phyloP scores from a whole-genome alignment of 1,140 invertebrate genomes.

The Drosophila quadrilineata region DNA sequence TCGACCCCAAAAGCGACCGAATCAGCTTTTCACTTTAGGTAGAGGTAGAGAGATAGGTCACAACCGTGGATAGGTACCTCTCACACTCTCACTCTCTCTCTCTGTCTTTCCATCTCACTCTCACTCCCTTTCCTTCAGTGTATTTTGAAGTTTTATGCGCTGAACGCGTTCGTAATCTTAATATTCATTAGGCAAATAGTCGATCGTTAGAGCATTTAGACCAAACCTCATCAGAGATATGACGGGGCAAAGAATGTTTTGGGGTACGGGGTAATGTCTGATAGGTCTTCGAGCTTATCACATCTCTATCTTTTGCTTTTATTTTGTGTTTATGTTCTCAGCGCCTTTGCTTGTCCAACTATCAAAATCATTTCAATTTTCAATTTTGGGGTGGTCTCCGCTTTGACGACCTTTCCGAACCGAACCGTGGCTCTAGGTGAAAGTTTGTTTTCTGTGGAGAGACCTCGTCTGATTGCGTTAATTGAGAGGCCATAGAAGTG shows the following conservation, averaged over 20 bases:
- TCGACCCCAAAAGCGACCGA: not conserved
- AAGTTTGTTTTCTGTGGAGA: conserved; percentile 32
- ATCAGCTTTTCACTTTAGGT: not conserved
- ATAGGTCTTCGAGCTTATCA: too few relatives aligned
- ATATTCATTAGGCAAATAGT: conserved; percentile 70
- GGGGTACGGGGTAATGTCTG: too few relatives aligned
- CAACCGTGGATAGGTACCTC: conserved; percentile 23
- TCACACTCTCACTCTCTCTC: not conserved
- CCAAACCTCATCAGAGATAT: conserved; percentile 7
- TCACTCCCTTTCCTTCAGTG: not conserved
- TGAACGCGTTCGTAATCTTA: conserved; percentile 53
- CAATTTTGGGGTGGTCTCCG: conserved; percentile 59
- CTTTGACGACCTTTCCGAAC: not conserved
- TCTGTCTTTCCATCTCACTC: not conserved
- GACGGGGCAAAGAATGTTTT: too few relatives aligned
- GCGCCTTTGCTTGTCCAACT: conserved; percentile 41
- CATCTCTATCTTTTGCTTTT: conserved; percentile 52
- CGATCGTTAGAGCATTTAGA: conserved; percentile 35
- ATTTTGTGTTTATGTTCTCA: conserved; percentile 63
- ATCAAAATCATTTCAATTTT: conserved; percentile 36
- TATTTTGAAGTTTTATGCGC: conserved; percentile 11
- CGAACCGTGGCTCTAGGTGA: conserved; percentile 65
- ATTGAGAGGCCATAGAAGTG: conserved; percentile 76
- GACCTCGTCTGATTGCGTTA: conserved; percentile 57
- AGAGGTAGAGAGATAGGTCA: conserved; percentile 38